Evolutionary conservation across 1,140 invertebrate species (phyloP), one percentile per base, ranked within the genome.

Genomic region (Drusus annulatus): DNA sequence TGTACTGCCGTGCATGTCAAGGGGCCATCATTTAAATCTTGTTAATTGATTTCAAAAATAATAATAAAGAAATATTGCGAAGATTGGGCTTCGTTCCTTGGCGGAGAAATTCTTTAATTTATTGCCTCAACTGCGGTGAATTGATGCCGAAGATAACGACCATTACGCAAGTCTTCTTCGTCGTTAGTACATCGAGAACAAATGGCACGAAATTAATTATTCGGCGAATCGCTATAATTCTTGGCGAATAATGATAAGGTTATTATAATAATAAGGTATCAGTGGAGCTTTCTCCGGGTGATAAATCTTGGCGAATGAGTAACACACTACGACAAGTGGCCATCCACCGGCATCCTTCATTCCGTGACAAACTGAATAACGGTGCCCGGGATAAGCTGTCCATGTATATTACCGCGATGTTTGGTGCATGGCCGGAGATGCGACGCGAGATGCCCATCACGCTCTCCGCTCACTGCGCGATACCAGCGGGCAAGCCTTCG

Each of bases 21-120:
- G 50, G 68, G 45, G 13, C 45, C 68, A 71, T 71, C 51, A 71
- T 71, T 71, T 71, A 54, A 71, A 28, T 25, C 45, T 21, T 51
- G 68, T 71, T 71, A 71, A 71, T 71, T 71, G 68, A 71, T 51
- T 71, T 10, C 15, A 71, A 71, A 71, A 71, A 71, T 36, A 71
- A 45, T 45, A 54, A 52, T 13, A 52, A 51, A 71, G 45, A 71
- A 71, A 71, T 28, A 21, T 52, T 71, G 50, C 45, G 1, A 28
- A 25, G 19, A 23, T 54, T 21, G 45, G 50, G 16, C 28, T 60
- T 65, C 15, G 25, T 51, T 71, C 25, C 25, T 71, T 45, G 17
- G 68, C 50, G 68, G 50, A 71, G 68, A 50, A 50, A 52, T 51
- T 65, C 36, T 52, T 71, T 21, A 52, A 71, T 71, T 71, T 71